These are phyloP conservation scores for Lasioglossum pauxillum DNA, from an alignment of 2,888 invertebrate species.

Conservation along the genomic window DNA sequence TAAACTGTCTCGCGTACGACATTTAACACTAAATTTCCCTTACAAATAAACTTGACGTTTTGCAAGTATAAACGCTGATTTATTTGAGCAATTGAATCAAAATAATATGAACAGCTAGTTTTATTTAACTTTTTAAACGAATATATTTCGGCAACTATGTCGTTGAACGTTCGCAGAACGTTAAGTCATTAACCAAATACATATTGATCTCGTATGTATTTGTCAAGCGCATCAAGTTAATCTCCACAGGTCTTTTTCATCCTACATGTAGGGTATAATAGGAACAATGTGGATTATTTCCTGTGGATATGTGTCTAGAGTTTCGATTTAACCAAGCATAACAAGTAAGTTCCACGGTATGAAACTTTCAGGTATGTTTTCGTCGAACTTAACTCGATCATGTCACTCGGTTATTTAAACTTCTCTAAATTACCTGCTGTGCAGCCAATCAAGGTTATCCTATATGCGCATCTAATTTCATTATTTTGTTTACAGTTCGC, in stretches of 20 bases:
- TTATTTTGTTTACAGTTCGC: neutral
- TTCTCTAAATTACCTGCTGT: conserved; percentile 10
- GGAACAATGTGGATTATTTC: conserved; percentile 34
- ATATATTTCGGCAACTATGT: neutral
- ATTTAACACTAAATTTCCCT: too few species aligned
- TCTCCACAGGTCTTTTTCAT: neutral
- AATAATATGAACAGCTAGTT: neutral
- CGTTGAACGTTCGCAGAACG: neutral
- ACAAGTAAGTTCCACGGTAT: conserved; percentile 1
- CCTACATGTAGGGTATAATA: neutral
- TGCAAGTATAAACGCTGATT: neutral
- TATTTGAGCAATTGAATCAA: neutral
- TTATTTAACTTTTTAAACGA: neutral
- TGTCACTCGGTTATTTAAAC: conserved; percentile 16
- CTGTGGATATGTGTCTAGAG: conserved; percentile 11
- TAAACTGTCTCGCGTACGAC: too few species aligned
- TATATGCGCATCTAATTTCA: neutral
- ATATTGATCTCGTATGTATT: neutral
- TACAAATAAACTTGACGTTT: neutral
- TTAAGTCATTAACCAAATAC: neutral
- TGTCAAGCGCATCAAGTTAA: neutral
- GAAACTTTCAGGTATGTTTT: conserved; percentile 13
- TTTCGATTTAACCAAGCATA: conserved; percentile 36
- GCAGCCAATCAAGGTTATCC: neutral
- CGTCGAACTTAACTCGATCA: conserved; percentile 21